Percentiles rank a stretch among this genome's conserved stretches.
Conservation (phyloP, 1,140 invertebrate genomes). For the Capitella teleta region DNA sequence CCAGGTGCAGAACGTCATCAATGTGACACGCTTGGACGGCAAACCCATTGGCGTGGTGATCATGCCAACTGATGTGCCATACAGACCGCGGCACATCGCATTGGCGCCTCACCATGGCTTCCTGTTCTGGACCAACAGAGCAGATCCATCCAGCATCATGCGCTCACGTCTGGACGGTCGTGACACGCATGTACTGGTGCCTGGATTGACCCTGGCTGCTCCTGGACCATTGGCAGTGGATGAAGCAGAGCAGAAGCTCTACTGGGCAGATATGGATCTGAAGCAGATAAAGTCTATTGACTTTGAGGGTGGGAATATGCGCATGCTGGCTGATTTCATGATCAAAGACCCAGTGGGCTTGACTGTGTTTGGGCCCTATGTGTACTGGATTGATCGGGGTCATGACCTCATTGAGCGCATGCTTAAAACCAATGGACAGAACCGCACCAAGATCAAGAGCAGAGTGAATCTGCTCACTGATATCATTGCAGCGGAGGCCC, state of each 20-base stretch:
- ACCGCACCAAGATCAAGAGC: constrained; percentile 29
- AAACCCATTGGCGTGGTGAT: constrained; percentile 60
- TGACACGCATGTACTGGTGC: constrained; percentile 11
- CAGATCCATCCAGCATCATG: constrained; percentile 67
- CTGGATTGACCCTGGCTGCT: constrained; percentile 19
- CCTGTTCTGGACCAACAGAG: constrained; percentile 62
- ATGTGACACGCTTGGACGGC: constrained; percentile 63
- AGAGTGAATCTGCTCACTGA: constrained; percentile 51
- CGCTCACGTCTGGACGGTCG: constrained; percentile 54
- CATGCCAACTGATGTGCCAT: constrained; percentile 51
- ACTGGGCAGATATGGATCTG: constrained; percentile 44
- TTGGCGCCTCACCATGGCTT: constrained; percentile 64
- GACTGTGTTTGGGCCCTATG: constrained; percentile 78
- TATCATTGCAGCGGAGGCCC: constrained; percentile 43
- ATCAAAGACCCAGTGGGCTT: constrained; percentile 94
- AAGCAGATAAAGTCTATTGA: constrained; percentile 47
- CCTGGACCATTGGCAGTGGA: constrained; percentile 34
- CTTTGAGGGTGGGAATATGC: constrained; percentile 64
- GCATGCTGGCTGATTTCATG: constrained; percentile 49
- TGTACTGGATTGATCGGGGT: constrained; percentile 96
- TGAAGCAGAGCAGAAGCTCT: constrained; percentile 21
- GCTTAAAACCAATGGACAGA: constrained; percentile 24
- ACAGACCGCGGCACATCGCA: constrained; percentile 65
- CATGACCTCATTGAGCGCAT: constrained; percentile 47
- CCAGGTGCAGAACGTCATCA: constrained; percentile 68